phyloP scores from a whole-genome alignment of 2,113 vertebrate species.

The Cochlearius cochlearius region DNA sequence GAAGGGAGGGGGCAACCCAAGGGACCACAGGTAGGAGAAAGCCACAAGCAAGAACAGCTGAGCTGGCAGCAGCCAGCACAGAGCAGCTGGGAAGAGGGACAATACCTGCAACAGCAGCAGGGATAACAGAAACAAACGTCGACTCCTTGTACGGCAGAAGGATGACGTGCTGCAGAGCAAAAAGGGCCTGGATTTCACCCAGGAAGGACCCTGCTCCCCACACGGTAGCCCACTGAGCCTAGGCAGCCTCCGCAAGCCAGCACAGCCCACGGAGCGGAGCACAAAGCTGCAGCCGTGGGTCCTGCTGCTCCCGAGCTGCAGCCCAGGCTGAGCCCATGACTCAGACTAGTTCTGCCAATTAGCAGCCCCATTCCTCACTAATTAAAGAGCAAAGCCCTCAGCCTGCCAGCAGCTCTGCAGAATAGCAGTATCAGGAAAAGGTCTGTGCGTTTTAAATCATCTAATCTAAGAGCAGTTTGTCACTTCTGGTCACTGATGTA shows the following conservation, averaged over 20 bases:
- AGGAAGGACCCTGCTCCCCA: neutral
- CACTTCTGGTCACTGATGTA: conserved; percentile 40
- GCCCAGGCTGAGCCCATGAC: neutral
- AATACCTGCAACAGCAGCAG: neutral
- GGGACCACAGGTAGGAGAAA: neutral
- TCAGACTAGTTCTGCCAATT: conserved; percentile 11
- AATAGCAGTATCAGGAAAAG: conserved; percentile 14
- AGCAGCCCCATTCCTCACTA: neutral
- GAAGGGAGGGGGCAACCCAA: neutral
- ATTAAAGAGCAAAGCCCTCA: conserved; percentile 26
- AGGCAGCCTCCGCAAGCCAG: neutral
- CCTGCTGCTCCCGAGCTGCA: neutral
- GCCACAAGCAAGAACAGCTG: neutral
- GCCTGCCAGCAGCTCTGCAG: conserved; percentile 4
- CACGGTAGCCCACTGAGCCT: neutral
- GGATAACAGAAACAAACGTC: neutral
- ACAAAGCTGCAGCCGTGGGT: neutral
- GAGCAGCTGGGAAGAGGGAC: neutral
- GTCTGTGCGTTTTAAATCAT: neutral
- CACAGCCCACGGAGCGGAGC: neutral
- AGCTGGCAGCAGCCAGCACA: neutral
- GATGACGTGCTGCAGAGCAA: neutral
- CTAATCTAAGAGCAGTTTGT: conserved; percentile 9
- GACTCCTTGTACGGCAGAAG: neutral
- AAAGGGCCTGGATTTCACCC: neutral